phyloP scores from a whole-genome alignment of 2,797 vertebrate species.

The Dendrocincla fuliginosa region DNA sequence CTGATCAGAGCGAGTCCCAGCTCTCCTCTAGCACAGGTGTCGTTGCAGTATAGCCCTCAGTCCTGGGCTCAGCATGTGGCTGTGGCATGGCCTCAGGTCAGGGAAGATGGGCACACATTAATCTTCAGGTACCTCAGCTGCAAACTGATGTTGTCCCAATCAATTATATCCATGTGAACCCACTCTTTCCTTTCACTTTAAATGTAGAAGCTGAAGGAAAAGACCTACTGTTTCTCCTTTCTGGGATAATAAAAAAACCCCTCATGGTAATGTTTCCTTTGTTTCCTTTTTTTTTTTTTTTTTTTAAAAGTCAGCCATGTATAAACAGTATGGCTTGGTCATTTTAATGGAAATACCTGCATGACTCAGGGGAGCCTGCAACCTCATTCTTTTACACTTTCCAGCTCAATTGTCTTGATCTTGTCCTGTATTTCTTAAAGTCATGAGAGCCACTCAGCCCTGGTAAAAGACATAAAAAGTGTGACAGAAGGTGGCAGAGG shows the following conservation, averaged over 20 bases:
- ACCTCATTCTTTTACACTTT: not conserved
- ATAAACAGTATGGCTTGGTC: not conserved
- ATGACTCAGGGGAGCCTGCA: not conserved
- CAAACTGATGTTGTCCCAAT: not conserved
- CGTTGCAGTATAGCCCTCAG: not conserved
- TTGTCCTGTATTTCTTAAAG: not conserved
- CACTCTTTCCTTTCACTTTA: not conserved
- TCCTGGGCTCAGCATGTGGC: not conserved
- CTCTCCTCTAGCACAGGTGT: not conserved
- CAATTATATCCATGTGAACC: not conserved
- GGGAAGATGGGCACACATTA: not conserved
- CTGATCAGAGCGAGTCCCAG: not conserved
- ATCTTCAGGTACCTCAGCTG: not conserved
- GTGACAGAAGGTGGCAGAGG: not conserved
- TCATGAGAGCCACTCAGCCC: not conserved
- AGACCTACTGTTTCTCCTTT: not conserved
- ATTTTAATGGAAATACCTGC: not conserved
- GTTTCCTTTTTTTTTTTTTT: not conserved
- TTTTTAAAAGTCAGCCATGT: not conserved
- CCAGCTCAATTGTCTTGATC: not conserved
- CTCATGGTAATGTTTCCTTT: not conserved
- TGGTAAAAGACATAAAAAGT: not conserved
- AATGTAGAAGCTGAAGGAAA: not conserved
- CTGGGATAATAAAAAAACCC: rapidly evolving
- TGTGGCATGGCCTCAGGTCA: not conserved